Evolutionary conservation across 2,888 invertebrate species (phyloP), one percentile per base, ranked within the genome.

Genomic region (Caradrina kadenii): DNA sequence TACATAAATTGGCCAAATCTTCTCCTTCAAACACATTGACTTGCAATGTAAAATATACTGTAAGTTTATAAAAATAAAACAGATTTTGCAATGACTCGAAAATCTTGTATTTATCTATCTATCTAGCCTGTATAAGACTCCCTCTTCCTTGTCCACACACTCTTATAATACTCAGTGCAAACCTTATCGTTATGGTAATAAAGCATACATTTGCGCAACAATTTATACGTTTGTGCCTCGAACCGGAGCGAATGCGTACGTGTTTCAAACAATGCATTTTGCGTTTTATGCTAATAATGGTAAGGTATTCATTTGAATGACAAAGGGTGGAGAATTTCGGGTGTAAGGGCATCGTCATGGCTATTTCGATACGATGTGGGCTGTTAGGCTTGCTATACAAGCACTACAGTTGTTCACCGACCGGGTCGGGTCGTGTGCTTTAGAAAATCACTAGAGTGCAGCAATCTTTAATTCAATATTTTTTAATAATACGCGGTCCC

Each of bases 1-100:
- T 72, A 66, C 69, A 80, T 80, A 70, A 61, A 76, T 70, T 65
- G 64, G 66, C 81, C 66, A 72, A 80, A 79, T 71, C 63, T 72
- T 69, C 42, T 48, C 35, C 6, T 45, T 17, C 55, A 45, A 67
- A 63, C 52, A 58, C 45, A 26, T 10, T 21, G 4, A 2, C 15
- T 26, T 15, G 2, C 21, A 67, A 6, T 45, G 19, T 15, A 64
- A 66, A 69, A 56, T 4, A 26, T 19, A 54, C 61, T 50, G 53
- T 69, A 69, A 21, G 0, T 0, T 0, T 0, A 53, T 10, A 0
- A 0, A 0, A 0, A 55, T 56, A 74, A 64, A 71, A 65, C 21
- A 66, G 35, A 66, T 49, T 58, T n/a, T 64, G 6, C 22, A n/a
- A 21, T 56, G n/a, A 31, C 26, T 10, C 1, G 13, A 8, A 31